phyloP scores from a whole-genome alignment of 2,888 invertebrate genomes.

The Molorchus minor region DNA sequence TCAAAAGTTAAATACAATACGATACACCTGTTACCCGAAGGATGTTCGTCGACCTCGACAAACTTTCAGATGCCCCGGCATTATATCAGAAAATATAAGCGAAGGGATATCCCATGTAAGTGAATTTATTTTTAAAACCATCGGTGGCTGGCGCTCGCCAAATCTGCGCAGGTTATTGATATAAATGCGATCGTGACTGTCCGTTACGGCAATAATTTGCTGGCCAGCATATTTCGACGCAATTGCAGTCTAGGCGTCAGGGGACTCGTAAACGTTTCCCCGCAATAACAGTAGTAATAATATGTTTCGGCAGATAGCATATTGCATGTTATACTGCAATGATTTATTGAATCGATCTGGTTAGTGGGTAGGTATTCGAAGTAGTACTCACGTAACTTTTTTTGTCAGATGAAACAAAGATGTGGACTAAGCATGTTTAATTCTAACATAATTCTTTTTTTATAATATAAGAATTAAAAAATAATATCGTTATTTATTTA shows the following conservation, averaged over 20 bases:
- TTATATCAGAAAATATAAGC: not conserved
- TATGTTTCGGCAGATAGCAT: constrained; percentile 24
- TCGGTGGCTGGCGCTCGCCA: constrained; percentile 32
- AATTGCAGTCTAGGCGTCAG: constrained; percentile 43
- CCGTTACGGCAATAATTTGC: constrained; percentile 46
- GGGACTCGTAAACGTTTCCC: constrained; percentile 45
- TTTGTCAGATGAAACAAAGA: no score
- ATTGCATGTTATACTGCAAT: constrained; percentile 30
- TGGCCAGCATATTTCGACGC: constrained; percentile 42
- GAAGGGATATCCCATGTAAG: constrained; percentile 23
- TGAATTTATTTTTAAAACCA: constrained; percentile 35
- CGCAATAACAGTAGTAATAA: constrained; percentile 34
- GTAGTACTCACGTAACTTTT: no score
- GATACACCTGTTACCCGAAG: no score
- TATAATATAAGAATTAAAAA: no score
- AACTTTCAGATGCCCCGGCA: constrained; percentile 3
- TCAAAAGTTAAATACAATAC: no score
- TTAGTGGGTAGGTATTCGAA: no score
- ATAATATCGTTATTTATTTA: no score
- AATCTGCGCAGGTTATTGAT: constrained; percentile 48
- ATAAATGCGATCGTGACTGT: constrained; percentile 45
- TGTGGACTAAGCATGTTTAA: no score
- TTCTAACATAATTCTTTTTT: no score
- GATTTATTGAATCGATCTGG: constrained; percentile 19
- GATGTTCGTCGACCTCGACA: no score